Base-by-base conservation (phyloP, 2,797 vertebrate species). In the Pseudopleuronectes americanus region DNA sequence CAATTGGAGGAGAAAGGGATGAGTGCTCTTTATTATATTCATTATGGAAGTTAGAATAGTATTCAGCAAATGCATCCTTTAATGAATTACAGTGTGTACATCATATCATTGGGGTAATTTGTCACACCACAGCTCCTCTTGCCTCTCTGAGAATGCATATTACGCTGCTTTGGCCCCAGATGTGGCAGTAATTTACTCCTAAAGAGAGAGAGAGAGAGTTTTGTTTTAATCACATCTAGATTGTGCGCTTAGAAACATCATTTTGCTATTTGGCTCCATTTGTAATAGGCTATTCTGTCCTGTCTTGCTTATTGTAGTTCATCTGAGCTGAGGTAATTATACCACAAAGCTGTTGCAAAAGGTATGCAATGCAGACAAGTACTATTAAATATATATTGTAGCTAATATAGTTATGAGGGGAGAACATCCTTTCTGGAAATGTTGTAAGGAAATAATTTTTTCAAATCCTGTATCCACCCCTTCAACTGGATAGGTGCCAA, bases 21-120 rank as follows among this genome's bases (percentile, higher is more conserved):
- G 67, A 87, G 57, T 70, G 65, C 70, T 83, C 71, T 84, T 81
- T 57, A 85, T 87, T 65, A 75, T 83, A 67, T 73, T 89, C 71
- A 87, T 90, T 88, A 81, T 71, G 61, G 64, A 74, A 79, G 59
- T 71, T 64, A 69, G 61, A 67, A 77, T 82, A 65, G 68, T 75
- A 71, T 79, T 88, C 64, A 66, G 55, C 59, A 67, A 81, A 71
- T 73, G 69, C 71, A 74, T 62, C 71, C 60, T 70, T 71, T 82
- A 83, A 87, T 84, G 51, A 80, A 84, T 77, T 76, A 76, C 57
- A 77, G 16, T 72, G 64, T 74, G 47, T 75, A 38, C 47, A 41
- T 64, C n/a, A 68, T 73, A 41, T 71, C 68, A 87, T 79, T 68
- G 67, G 33, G 19, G 61, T 21, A 58, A 68, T 57, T 56, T 79